Base-by-base conservation (phyloP, 1,140 invertebrate genomes). In the Rhopalosiphum padi region DNA sequence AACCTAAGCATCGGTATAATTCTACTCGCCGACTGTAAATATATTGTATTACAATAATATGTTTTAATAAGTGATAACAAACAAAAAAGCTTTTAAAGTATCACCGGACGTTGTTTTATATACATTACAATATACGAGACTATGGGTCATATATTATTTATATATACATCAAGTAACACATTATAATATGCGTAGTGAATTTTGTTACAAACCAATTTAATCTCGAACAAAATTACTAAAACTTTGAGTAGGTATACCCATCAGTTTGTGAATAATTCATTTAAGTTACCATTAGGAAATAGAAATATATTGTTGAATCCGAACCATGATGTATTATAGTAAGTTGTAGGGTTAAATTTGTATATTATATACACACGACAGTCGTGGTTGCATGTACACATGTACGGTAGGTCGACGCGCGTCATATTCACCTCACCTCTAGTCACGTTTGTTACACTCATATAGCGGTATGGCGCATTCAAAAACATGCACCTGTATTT, bases 401-500 rank as follows among this genome's bases (percentile, higher is more conserved):
- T 41, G 41, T 37, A 82, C 35, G 3, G 15, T 21, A 77, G n/a
- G n/a, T 77, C 30, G 60, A n/a, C n/a, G 15, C 60, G 30, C 30
- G 60, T 77, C n/a, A 77, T 77, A 37, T 15, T 86, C 85, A 88
- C 88, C 88, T 86, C 85, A 88, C 88, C 88, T 55, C 88, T 35
- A 35, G n/a, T 48, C 48, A n/a, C 41, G 15, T 46, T 18, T 86
- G 15, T n/a, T 43, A 82, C 30, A 82, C 15, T 51, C 11, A 43
- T 9, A 41, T 23, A 41, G 48, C 11, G 11, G 48, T 30, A 77
- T 18, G 18, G 15, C 15, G 30, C 46, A 23, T 90, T 90, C 88
- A 90, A 41, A 89, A 90, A 55, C 88, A 90, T 41, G 51, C 88
- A 55, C 35, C 88, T 90, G 88, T 90, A 90, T 90, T 43, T 43